Percentiles rank a stretch among this genome's conserved stretches.
These are phyloP conservation scores for Cyanoramphus novaezelandiae DNA, from an alignment of 2,113 vertebrate genomes.

Conservation along the genomic window DNA sequence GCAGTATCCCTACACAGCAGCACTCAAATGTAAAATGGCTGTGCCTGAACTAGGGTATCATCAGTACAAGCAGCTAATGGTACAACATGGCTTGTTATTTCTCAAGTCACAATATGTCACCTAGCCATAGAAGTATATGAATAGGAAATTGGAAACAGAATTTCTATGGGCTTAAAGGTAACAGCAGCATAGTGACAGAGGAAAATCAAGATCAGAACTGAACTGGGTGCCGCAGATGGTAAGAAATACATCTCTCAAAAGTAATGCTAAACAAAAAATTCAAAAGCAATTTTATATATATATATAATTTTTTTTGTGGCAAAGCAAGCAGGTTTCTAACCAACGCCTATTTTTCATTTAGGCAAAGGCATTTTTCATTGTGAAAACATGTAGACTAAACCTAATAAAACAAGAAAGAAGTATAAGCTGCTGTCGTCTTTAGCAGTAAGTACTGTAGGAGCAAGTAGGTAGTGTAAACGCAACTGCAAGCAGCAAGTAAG, in stretches of 20 bases:
- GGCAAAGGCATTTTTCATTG: not conserved
- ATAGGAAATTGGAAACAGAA: not conserved
- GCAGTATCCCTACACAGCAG: rapidly evolving
- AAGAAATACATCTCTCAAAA: not conserved
- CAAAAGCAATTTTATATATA: not conserved
- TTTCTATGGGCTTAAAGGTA: not conserved
- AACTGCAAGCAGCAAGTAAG: not conserved
- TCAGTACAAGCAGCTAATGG: not conserved
- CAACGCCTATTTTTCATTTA: not conserved
- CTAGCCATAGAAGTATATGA: not conserved
- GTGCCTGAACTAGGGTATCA: not conserved
- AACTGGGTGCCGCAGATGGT: not conserved
- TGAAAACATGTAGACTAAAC: not conserved
- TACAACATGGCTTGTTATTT: not conserved
- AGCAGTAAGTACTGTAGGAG: not conserved
- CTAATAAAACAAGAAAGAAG: not conserved
- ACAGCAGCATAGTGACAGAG: not conserved
- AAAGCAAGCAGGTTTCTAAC: not conserved
- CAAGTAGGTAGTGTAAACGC: not conserved
- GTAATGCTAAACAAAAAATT: not conserved
- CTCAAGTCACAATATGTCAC: not conserved
- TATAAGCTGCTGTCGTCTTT: not conserved
- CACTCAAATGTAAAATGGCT: no score
- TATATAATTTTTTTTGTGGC: not conserved
- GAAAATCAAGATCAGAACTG: not conserved